Evolutionary conservation across 2,113 vertebrate genomes (phyloP).

Genomic region (Galemys pyrenaicus): DNA sequence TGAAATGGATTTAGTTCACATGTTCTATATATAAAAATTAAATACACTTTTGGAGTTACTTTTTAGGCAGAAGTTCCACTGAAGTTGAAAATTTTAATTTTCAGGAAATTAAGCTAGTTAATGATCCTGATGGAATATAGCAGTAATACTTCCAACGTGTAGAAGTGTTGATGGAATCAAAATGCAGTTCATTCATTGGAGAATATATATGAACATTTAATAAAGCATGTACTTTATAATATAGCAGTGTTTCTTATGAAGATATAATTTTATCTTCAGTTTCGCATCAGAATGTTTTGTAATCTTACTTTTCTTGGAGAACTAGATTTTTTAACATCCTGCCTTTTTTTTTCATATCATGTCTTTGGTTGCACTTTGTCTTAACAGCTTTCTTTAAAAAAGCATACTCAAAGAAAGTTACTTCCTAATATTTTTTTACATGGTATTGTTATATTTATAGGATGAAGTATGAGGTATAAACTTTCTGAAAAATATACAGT

Average conservation of each 20-base stretch:
- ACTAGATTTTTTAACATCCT: background rate
- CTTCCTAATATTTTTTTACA: constrained; percentile 57
- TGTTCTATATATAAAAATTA: background rate
- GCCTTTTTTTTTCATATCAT: background rate
- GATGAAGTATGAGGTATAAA: constrained; percentile 73
- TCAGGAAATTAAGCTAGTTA: constrained; percentile 38
- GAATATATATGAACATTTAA: background rate
- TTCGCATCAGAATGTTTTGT: constrained; percentile 29
- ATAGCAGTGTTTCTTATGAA: background rate
- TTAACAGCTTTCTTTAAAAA: constrained; percentile 58
- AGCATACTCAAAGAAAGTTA: constrained; percentile 61
- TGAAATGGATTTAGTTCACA: background rate
- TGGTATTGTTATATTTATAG: constrained; percentile 70
- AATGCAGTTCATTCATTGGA: background rate
- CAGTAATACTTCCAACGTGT: constrained; percentile 12
- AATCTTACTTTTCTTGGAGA: constrained; percentile 34
- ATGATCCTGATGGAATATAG: background rate
- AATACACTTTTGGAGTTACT: background rate
- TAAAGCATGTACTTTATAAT: constrained; percentile 25
- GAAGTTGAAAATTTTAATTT: constrained; percentile 60
- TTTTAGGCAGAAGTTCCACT: constrained; percentile 42
- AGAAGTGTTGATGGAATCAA: constrained; percentile 7
- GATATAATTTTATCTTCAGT: background rate
- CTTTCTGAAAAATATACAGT: constrained; percentile 73
- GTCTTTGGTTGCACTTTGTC: constrained; percentile 45